Evolutionary conservation across 2,888 invertebrate species (phyloP).

Genomic region (Callosobruchus maculatus): DNA sequence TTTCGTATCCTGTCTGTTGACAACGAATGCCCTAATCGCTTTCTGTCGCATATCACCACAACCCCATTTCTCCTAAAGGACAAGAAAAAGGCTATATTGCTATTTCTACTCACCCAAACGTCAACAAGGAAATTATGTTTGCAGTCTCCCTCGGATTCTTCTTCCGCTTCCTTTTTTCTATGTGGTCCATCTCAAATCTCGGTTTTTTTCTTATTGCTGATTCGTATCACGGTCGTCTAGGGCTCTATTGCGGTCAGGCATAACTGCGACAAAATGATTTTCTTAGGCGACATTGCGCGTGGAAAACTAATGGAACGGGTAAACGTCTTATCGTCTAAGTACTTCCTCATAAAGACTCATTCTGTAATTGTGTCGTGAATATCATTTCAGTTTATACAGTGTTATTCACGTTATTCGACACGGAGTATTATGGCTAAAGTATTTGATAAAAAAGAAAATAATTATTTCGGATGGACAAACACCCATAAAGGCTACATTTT

Average conservation of each 20-base stretch:
- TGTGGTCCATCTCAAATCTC: conserved; percentile 3
- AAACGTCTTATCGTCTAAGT: neutral
- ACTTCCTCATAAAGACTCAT: neutral
- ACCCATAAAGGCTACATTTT: too few relatives aligned
- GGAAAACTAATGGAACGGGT: neutral
- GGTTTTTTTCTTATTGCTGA: neutral
- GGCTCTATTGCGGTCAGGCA: neutral
- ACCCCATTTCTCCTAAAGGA: neutral
- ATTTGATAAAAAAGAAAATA: too few relatives aligned
- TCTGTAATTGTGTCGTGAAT: neutral
- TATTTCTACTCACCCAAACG: conserved; percentile 26
- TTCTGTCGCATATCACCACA: neutral
- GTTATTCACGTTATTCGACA: too few relatives aligned
- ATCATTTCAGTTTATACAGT: too few relatives aligned
- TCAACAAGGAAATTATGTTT: conserved; percentile 25
- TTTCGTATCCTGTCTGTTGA: neutral
- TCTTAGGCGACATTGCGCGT: neutral
- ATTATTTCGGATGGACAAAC: too few relatives aligned
- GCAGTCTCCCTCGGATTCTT: conserved; percentile 26
- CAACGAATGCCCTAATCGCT: neutral
- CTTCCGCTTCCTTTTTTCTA: conserved; percentile 21
- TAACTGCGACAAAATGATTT: neutral
- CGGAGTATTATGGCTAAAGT: too few relatives aligned
- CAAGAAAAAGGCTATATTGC: neutral
- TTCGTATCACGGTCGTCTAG: neutral